phyloP scores from a whole-genome alignment of 1,140 invertebrate species.

The Halesus radiatus region DNA sequence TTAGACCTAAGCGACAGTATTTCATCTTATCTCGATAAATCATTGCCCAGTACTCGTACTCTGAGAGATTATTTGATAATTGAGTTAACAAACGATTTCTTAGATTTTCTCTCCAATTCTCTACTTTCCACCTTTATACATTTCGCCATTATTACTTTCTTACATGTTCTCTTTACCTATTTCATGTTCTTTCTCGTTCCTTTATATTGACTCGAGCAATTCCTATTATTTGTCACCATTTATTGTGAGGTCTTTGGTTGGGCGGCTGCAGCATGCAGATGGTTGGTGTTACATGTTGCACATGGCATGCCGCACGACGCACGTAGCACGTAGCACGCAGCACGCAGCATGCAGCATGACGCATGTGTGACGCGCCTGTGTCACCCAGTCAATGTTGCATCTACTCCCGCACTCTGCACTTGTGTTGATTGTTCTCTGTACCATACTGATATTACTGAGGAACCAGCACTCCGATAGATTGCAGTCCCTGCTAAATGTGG shows the following conservation, averaged over 20 bases:
- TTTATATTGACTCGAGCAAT: conserved; percentile 49
- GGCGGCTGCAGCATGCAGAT: conserved; percentile 56
- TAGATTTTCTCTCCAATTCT: conserved; percentile 55
- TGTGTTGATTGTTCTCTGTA: too few relatives aligned
- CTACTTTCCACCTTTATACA: conserved; percentile 49
- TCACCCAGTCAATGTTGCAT: too few relatives aligned
- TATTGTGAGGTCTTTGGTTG: conserved; percentile 47
- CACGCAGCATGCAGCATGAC: background rate
- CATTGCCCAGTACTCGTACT: conserved; percentile 49
- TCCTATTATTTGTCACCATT: conserved; percentile 41
- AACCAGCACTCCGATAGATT: too few relatives aligned
- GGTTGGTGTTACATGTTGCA: conserved; percentile 44
- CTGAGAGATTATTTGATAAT: conserved; percentile 55
- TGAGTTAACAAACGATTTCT: conserved; percentile 54
- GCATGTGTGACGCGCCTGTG: background rate
- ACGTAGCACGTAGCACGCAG: conserved; percentile 3
- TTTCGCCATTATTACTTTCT: conserved; percentile 54
- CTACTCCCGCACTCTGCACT: background rate
- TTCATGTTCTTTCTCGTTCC: conserved; percentile 52
- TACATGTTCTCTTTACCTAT: conserved; percentile 51
- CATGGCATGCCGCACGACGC: conserved; percentile 22
- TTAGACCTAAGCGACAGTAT: conserved; percentile 56
- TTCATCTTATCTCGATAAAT: conserved; percentile 49
- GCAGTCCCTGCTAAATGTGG: too few relatives aligned
- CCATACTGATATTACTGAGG: too few relatives aligned